These are phyloP conservation scores for Salvator merianae DNA, from an alignment of 2,113 vertebrate species.

Conservation along the genomic window DNA sequence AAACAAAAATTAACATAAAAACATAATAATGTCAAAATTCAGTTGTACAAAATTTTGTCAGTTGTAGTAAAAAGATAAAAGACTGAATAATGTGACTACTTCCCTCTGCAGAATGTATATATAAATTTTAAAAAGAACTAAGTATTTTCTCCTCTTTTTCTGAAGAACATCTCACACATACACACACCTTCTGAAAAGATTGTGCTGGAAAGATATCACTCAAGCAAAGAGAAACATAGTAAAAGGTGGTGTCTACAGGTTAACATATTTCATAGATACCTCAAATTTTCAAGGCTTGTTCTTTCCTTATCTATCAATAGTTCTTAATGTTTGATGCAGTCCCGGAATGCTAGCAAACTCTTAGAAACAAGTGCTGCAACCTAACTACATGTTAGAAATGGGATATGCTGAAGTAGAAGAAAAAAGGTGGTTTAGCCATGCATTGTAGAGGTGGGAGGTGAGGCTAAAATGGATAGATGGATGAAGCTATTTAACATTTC, in stretches of 20 bases:
- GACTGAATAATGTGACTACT: not conserved
- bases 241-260: not conserved
- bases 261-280: not conserved
- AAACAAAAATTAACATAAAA: not conserved
- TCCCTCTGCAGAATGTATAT: not conserved
- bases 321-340: not conserved
- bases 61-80: not conserved
- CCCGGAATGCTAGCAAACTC: not conserved
- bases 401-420: not conserved
- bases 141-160: not conserved
- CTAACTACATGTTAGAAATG: not conserved
- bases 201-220: not conserved
- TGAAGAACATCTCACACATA: not conserved
- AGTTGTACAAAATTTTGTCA: not conserved
- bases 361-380: not conserved
- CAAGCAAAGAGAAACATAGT: not conserved
- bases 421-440: not conserved
- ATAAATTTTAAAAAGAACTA: not conserved
- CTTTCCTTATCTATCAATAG: not conserved
- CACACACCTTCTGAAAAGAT: too few species aligned
- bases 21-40: not conserved
- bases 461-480: not conserved
- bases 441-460: not conserved
- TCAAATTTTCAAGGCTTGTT: not conserved
- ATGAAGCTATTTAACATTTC: not conserved